Evolutionary conservation across 2,113 vertebrate species (phyloP), one percentile per base, ranked within the genome.

Genomic region (Genyomyrus donnyi): DNA sequence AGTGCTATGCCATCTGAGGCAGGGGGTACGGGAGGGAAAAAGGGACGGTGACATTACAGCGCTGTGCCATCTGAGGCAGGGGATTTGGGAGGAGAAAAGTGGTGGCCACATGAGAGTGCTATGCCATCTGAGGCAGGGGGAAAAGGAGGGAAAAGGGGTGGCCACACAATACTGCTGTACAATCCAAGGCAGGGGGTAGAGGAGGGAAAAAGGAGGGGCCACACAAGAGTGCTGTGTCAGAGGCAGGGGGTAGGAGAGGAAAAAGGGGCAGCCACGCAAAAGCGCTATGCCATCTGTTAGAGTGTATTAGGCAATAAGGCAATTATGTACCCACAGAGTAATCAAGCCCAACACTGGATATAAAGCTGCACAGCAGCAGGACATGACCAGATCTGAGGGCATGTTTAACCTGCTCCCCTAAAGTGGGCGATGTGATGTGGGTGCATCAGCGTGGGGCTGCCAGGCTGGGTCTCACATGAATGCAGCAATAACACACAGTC

Each of bases 11-110:
- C 24, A 66, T 66, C 24, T 27, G 24, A 66, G 58, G 58, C 24
- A 66, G 24, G 8, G 58, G 24, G 24, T 3, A 66, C 0, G 0
- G 8, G 58, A 27, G 24, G 7, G 24, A 10, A 66, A 66, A 27
- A 27, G 58, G 24, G n/a, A 2, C 1, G 0, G 62, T 0, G 0
- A 66, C n/a, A 27, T 0, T 0, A 66, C 0, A 66, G 3, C 0
- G n/a, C 62, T 66, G 6, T 66, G 3, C 3, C n/a, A 2, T 70
- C n/a, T 13, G n/a, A 66, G 9, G 9, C 0, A 66, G n/a, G n/a
- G 24, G 8, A 2, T 3, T 11, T 0, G 0, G 62, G 62, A 66
- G n/a, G n/a, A n/a, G 27, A 66, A 27, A 27, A n/a, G 1, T 42
- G 39, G 39, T 42, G 0, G 39, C 39, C 39, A 42, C 39, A 42